phyloP scores from a whole-genome alignment of 2,113 vertebrate species.

The Todiramphus chloris region DNA sequence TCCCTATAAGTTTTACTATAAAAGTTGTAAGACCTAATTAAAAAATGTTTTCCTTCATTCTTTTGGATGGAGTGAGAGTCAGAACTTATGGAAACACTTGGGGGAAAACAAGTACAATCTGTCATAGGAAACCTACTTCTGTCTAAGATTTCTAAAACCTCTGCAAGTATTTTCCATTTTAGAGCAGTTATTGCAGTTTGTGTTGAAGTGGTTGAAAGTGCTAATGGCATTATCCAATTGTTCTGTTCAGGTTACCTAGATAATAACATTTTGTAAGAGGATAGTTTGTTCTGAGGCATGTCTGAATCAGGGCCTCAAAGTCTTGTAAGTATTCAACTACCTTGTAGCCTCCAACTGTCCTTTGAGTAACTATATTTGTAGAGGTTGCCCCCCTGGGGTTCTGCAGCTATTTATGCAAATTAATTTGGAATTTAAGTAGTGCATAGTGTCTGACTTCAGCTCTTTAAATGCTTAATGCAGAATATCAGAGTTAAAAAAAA shows the following conservation, averaged over 20 bases:
- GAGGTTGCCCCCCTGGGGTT: background rate
- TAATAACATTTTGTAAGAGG: background rate
- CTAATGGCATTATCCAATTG: background rate
- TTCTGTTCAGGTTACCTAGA: background rate
- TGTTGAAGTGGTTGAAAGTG: background rate
- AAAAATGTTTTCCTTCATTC: background rate
- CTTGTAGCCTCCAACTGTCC: background rate
- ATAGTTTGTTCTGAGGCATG: background rate
- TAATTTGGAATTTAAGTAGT: background rate
- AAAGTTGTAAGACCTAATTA: background rate
- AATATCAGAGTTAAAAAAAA: background rate
- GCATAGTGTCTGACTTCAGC: background rate
- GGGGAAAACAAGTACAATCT: too few relatives aligned
- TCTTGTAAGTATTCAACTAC: background rate
- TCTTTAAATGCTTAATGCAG: background rate
- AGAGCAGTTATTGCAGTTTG: background rate
- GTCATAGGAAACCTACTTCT: background rate
- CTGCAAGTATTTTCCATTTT: background rate
- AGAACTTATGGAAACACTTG: background rate
- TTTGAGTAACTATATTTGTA: background rate
- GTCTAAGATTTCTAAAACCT: background rate
- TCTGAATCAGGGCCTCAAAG: background rate
- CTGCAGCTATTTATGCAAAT: background rate
- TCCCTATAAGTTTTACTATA: background rate
- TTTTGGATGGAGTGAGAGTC: background rate